A percentile compares a stretch with the other conserved stretches of the same genome.
These are phyloP conservation scores for Hyphantria cunea DNA, from an alignment of 1,140 invertebrate species.

Conservation along the genomic window DNA sequence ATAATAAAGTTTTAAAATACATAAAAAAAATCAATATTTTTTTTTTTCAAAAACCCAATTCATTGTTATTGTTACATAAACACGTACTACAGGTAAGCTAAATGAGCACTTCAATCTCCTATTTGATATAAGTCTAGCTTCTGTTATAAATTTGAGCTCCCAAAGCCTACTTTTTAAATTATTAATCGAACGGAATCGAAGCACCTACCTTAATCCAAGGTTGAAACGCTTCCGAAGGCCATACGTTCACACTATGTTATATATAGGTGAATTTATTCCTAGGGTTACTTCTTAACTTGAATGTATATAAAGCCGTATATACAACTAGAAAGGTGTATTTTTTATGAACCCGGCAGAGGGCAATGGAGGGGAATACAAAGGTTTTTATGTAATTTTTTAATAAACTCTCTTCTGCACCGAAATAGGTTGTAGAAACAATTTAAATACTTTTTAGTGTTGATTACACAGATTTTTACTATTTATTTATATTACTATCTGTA, in stretches of 20 bases:
- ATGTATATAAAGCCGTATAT: too few species aligned
- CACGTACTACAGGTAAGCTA: too few species aligned
- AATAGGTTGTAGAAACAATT: slow-evolving; percentile 32
- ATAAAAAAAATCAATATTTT: too few species aligned
- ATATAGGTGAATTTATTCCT: background rate
- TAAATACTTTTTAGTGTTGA: background rate
- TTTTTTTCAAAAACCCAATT: too few species aligned
- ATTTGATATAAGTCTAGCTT: background rate
- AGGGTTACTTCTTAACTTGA: background rate
- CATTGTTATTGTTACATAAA: too few species aligned
- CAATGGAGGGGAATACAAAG: slow-evolving; percentile 29
- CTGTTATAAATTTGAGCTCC: background rate
- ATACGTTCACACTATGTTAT: background rate
- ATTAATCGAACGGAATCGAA: background rate
- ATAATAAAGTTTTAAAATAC: too few species aligned
- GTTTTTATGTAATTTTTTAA: slow-evolving; percentile 35
- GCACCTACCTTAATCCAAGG: background rate
- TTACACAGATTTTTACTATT: slow-evolving; percentile 9
- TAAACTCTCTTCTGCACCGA: slow-evolving; percentile 26
- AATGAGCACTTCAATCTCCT: background rate
- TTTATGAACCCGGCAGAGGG: slow-evolving; percentile 35
- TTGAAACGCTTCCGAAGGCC: background rate
- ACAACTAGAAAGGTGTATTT: slow-evolving; percentile 22
- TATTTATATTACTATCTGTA: background rate
- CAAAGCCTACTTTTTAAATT: background rate